Base-by-base conservation (phyloP, 2,797 vertebrate genomes). In the Valencia hispanica region DNA sequence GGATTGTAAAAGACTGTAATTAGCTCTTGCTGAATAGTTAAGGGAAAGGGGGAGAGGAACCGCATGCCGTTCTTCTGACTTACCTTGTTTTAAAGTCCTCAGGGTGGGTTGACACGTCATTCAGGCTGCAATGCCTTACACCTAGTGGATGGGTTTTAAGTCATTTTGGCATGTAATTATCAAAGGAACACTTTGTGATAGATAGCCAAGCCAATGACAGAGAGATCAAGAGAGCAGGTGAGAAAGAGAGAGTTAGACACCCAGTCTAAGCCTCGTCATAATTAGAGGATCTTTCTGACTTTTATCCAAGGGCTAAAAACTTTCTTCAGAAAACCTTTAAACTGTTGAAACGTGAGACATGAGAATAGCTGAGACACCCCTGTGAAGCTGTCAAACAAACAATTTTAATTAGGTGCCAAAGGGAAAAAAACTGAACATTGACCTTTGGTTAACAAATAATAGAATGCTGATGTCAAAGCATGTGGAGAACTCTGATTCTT, bases 81-180 rank as follows among this genome's bases (percentile, higher is more conserved):
- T 91, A 88, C 87, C 86, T 88, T 93, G 92, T 91, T 92, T 91
- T 91, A 92, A 91, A 89, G 92, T 92, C 89, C 82, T 92, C 89
- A 87, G 93, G 92, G 93, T 95, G 93, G 94, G 93, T 74, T 87
- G 93, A 89, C 91, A 78, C 91, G 92, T 93, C 94, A 94, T 91
- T 93, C 91, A 90, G 89, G 73, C 83, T 84, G 88, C 81, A 88
- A 89, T 83, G 75, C 85, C 88, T 84, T 86, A 90, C 89, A 91
- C 89, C 89, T 86, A 81, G 80, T 48, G n/a, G 82, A 75, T 82
- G 87, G 88, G 91, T 94, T 94, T 94, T 94, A 94, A 95, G 93
- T 94, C 93, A 95, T 93, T 94, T 94, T 93, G 93, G 93, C 93
- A 92, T 94, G 94, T 95, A 94, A 95, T 95, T 95, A 94, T 94